phyloP scores from a whole-genome alignment of 2,113 vertebrate genomes.

The Poecilia latipinna region DNA sequence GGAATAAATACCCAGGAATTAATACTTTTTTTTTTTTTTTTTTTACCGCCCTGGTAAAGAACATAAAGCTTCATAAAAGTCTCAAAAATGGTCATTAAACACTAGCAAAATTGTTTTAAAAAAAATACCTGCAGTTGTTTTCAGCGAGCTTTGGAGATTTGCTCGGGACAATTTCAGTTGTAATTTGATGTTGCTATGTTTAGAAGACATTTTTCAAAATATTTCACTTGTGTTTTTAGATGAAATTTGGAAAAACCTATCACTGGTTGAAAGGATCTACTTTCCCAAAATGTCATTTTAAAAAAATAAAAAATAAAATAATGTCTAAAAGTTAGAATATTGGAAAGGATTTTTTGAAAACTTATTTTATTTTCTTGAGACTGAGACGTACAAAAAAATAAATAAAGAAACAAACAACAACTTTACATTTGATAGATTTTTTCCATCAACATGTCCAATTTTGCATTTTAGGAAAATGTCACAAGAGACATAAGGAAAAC shows the following conservation, averaged over 20 bases:
- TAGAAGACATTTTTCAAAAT: neutral
- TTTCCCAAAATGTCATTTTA: neutral
- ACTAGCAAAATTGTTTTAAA: too few species aligned
- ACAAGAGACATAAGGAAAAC: neutral
- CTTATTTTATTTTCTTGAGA: neutral
- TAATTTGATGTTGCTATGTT: neutral
- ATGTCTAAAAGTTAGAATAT: neutral
- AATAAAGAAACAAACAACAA: too few species aligned
- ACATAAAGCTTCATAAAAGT: too few species aligned
- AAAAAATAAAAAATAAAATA: neutral
- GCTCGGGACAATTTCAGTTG: too few species aligned
- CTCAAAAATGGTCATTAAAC: too few species aligned
- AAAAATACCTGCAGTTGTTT: too few species aligned
- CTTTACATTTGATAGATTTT: neutral
- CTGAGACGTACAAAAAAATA: neutral
- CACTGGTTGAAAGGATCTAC: neutral
- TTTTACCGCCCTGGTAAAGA: neutral
- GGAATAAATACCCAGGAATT: neutral
- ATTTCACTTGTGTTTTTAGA: neutral
- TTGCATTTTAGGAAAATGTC: neutral
- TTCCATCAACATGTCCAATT: neutral
- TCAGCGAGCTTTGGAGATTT: too few species aligned
- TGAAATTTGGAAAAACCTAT: too few species aligned
- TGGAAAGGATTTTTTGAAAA: neutral
- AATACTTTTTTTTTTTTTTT: neutral